These are phyloP conservation scores for Spodoptera picta DNA, from an alignment of 2,888 invertebrate species.

Conservation along the genomic window DNA sequence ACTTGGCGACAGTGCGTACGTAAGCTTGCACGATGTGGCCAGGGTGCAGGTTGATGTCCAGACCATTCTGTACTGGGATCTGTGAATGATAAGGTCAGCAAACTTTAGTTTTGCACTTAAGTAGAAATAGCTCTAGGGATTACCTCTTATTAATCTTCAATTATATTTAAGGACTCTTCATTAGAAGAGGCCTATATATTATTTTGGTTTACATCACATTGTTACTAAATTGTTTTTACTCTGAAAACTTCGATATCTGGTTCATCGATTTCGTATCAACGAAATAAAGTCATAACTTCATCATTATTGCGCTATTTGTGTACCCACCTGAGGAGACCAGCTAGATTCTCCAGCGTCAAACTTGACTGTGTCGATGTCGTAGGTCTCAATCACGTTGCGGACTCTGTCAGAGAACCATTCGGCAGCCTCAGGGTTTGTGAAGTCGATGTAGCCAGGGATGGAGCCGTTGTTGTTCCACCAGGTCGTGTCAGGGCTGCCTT, in stretches of 20 bases:
- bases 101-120: too few species aligned
- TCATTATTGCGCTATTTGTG: too few species aligned
- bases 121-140: too few species aligned
- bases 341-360: slow-evolving; percentile 94
- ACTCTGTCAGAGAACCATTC: slow-evolving; percentile 89
- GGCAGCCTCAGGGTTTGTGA: slow-evolving; percentile 91
- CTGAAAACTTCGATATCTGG: too few species aligned
- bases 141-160: too few species aligned
- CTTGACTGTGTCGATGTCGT: slow-evolving; percentile 93
- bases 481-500: slow-evolving; percentile 80
- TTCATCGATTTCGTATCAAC: too few species aligned
- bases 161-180: too few species aligned
- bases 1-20: slow-evolving; percentile 87
- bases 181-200: too few species aligned
- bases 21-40: slow-evolving; percentile 88
- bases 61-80: slow-evolving; percentile 88
- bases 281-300: too few species aligned
- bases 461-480: slow-evolving; percentile 89
- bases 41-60: slow-evolving; percentile 86
- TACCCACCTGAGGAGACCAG: slow-evolving; percentile 89
- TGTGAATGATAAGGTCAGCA: slow-evolving; percentile 43
- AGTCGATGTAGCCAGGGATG: slow-evolving; percentile 90
- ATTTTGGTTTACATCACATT: too few species aligned
- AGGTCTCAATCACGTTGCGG: slow-evolving; percentile 86
- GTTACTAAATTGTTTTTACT: too few species aligned